Evolutionary conservation across 2,797 vertebrate species (phyloP), one percentile per base, ranked within the genome.

Genomic region (Coregonus suidteri): DNA sequence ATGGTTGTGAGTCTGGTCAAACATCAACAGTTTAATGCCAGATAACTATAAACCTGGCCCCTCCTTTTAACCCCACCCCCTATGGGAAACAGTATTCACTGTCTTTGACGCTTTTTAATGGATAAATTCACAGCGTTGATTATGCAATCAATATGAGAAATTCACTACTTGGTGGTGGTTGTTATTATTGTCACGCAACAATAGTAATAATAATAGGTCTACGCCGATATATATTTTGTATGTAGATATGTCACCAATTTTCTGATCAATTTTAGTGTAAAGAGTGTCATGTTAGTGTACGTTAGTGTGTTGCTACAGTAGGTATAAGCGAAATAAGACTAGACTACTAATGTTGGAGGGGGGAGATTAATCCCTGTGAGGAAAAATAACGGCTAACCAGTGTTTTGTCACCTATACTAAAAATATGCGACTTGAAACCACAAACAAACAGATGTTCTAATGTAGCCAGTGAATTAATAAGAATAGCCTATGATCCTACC

Each of bases 1-100:
- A 75, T 4, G 3, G 47, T 16, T 75, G 9, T 35, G 69, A 77
- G 76, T 6, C 0, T 78, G 75, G 68, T 80, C 70, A 77, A 79
- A 83, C 77, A 31, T 31, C 31, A 34, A 59, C 52, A 53, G 52
- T 56, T 56, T 56, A 59, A 37, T 30, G 9, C n/a, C 71, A 30
- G 47, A 31, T 25, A 9, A 51, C 7, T 52, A 71, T 30, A 53
- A 64, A 30, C 37, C 47, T 56, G 14, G 25, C 25, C 25, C 15
- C 25, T 25, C 25, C 25, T 25, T 25, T 25, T 25, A 25, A 25
- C 25, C 25, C 25, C 25, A 25, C 53, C 20, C n/a, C 7, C 7
- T 64, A 13, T 16, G 59, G 59, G 20, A 64, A 64, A 64, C 53
- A 20, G n/a, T 30, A 11, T 25, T 64, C 20, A 30, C 59, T 25